These are phyloP conservation scores for Palaemon carinicauda DNA, from an alignment of 1,140 invertebrate genomes.

Conservation along the genomic window DNA sequence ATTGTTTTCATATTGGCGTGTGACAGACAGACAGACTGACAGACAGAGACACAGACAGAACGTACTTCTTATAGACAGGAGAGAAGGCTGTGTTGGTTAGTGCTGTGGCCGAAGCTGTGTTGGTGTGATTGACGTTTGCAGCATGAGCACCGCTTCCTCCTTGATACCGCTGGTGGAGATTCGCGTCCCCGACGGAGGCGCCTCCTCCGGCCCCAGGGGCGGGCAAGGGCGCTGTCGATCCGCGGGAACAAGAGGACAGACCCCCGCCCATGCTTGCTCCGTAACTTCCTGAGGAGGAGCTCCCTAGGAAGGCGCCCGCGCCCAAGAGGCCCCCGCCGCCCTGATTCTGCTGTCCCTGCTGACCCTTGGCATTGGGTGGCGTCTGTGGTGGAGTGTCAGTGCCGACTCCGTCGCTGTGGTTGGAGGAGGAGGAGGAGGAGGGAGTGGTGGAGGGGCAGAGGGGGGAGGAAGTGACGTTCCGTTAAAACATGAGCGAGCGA, in stretches of 20 bases:
- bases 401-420: constrained; percentile 73
- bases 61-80: constrained; percentile 87
- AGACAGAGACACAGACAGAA: not conserved
- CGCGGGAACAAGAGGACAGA: constrained; percentile 54
- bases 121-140: constrained; percentile 27
- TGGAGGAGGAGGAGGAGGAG: not conserved
- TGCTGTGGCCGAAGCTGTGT: constrained; percentile 27
- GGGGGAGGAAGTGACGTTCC: too few relatives aligned
- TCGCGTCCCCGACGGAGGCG: constrained; percentile 5
- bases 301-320: constrained; percentile 64
- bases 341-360: constrained; percentile 72
- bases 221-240: constrained; percentile 45
- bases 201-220: constrained; percentile 14
- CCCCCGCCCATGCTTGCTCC: constrained; percentile 34
- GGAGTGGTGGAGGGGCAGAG: too few relatives aligned
- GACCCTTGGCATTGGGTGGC: constrained; percentile 85
- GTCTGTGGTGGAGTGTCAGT: constrained; percentile 92
- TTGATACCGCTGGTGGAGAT: constrained; percentile 41
- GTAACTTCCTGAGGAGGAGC: constrained; percentile 66
- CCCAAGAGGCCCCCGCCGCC: constrained; percentile 69
- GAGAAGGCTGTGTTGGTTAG: constrained; percentile 75
- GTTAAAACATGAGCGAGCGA: too few relatives aligned
- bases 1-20: not conserved
- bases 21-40: not conserved
- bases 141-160: constrained; percentile 29